phyloP scores from a whole-genome alignment of 2,113 vertebrate species.

The Aplodontia rufa region DNA sequence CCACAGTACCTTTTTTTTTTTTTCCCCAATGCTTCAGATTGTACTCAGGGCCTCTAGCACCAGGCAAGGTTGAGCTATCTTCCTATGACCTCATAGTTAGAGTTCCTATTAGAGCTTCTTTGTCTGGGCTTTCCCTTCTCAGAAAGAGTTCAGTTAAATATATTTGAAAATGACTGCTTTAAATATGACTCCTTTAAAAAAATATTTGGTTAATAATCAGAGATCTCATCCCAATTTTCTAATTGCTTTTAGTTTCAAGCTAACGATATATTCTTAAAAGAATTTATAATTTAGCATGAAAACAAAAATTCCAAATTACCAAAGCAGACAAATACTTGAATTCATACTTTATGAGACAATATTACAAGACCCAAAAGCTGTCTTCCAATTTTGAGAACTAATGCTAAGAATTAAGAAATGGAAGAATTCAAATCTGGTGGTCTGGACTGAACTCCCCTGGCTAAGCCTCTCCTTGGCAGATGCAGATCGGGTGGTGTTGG shows the following conservation, averaged over 20 bases:
- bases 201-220: background rate
- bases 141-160: background rate
- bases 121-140: background rate
- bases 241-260: background rate
- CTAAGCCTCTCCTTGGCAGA: background rate
- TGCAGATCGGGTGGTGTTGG: no score
- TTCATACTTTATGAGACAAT: background rate
- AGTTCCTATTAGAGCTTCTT: background rate
- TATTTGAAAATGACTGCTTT: background rate
- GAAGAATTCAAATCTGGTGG: background rate
- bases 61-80: no score
- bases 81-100: no score
- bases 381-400: background rate
- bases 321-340: background rate
- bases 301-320: background rate
- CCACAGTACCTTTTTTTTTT: background rate
- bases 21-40: no score
- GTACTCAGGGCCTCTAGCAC: no score
- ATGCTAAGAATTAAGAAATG: no score
- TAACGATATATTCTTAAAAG: background rate
- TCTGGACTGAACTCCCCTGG: background rate
- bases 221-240: background rate
- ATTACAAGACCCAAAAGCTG: background rate
- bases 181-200: background rate
- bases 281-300: background rate